Percentiles rank a stretch among this genome's conserved stretches.
These are phyloP conservation scores for Pluvianellus socialis DNA, from an alignment of 2,113 vertebrate species.

Conservation along the genomic window DNA sequence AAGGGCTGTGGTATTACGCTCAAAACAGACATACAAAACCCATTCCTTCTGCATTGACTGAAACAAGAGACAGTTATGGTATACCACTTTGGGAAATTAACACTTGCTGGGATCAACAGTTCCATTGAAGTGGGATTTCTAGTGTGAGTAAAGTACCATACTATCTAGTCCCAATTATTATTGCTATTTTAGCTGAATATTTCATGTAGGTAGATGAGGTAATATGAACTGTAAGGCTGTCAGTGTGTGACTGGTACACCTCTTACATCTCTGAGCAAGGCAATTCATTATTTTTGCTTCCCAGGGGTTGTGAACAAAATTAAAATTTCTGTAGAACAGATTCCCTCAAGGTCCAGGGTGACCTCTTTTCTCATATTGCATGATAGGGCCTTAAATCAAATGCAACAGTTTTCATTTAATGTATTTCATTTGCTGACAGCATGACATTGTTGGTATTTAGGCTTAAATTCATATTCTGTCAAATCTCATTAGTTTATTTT, in stretches of 20 bases:
- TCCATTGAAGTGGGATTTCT: not conserved
- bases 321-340: conserved; percentile 41
- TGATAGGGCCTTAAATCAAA: not conserved
- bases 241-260: not conserved
- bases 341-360: conserved; percentile 14
- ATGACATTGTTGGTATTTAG: conserved; percentile 45
- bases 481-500: conserved; percentile 38
- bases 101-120: not conserved
- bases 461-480: conserved; percentile 39
- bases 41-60: not conserved
- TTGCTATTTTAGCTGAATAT: not conserved
- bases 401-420: conserved; percentile 29
- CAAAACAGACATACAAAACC: not conserved
- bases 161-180: not conserved
- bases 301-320: conserved; percentile 34
- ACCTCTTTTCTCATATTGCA: conserved; percentile 17
- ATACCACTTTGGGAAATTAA: not conserved
- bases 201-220: not conserved
- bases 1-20: not conserved
- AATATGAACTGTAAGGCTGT: not conserved
- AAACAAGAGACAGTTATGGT: not conserved
- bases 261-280: conserved; percentile 7
- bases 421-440: conserved; percentile 21
- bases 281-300: conserved; percentile 34
- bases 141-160: not conserved